Percentiles rank a stretch among this genome's conserved stretches.
phyloP scores from a whole-genome alignment of 1,140 invertebrate genomes.

The Diuraphis noxia region DNA sequence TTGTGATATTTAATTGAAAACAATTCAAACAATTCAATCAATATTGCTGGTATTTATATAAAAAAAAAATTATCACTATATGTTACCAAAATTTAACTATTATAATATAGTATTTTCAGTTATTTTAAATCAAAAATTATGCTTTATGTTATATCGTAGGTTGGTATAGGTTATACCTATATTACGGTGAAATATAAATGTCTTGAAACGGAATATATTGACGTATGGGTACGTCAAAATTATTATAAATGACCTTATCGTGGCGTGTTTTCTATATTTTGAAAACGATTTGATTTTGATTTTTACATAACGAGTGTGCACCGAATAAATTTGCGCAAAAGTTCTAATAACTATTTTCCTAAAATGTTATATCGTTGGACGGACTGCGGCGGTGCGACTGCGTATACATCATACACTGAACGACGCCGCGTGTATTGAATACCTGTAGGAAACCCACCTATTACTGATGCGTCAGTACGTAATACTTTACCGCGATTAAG shows the following conservation, averaged over 20 bases:
- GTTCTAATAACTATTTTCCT: not conserved
- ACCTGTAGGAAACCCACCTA: not conserved
- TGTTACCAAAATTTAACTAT: not conserved
- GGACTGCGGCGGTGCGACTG: not conserved
- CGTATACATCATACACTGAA: not conserved
- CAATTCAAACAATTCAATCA: not conserved
- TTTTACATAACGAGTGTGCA: not conserved
- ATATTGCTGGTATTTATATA: not conserved
- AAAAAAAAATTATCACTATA: not conserved
- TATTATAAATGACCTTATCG: not conserved
- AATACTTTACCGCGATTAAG: slow-evolving; percentile 17
- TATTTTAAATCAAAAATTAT: not conserved
- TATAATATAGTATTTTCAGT: not conserved
- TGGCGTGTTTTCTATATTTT: not conserved
- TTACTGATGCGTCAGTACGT: slow-evolving; percentile 28
- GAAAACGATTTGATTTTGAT: not conserved
- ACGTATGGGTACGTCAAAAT: not conserved
- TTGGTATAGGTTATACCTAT: not conserved
- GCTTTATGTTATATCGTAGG: not conserved
- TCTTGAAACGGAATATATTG: not conserved
- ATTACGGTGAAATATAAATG: not conserved
- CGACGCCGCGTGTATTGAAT: not conserved
- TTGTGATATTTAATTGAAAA: not conserved
- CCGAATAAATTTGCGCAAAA: not conserved
- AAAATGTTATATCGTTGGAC: not conserved